Conservation (phyloP, 2,888 invertebrate species). For the Hyposoter dolosus region DNA sequence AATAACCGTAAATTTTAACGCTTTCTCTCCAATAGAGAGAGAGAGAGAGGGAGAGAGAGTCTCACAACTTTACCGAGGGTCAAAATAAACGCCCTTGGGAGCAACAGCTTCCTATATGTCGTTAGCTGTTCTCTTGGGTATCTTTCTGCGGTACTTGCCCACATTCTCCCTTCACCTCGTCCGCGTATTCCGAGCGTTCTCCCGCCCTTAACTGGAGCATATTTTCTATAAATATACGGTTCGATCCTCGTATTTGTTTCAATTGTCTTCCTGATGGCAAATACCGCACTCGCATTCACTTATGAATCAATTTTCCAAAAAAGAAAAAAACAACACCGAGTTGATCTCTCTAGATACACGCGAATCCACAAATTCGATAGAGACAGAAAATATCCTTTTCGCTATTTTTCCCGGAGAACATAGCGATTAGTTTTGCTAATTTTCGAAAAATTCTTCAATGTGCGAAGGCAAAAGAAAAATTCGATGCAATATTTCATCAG, state of each 20-base stretch:
- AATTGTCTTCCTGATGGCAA: background rate
- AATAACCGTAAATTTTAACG: conserved; percentile 73
- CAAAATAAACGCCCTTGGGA: conserved; percentile 62
- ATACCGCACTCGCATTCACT: background rate
- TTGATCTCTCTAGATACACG: too few relatives aligned
- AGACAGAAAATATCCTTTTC: too few relatives aligned
- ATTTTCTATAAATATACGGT: conserved; percentile 15
- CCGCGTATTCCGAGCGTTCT: background rate
- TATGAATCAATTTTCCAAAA: too few relatives aligned
- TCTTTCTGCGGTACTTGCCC: conserved; percentile 41
- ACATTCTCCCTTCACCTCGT: conserved; percentile 5
- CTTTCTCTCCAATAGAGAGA: conserved; percentile 40
- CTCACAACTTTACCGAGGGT: conserved; percentile 60
- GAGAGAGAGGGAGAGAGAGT: background rate
- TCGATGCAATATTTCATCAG: too few relatives aligned
- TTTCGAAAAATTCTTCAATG: too few relatives aligned
- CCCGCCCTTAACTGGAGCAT: conserved; percentile 8
- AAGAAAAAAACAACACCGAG: too few relatives aligned
- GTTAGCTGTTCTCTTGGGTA: conserved; percentile 44
- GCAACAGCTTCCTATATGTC: conserved; percentile 54
- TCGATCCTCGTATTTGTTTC: background rate
- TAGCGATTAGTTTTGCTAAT: too few relatives aligned
- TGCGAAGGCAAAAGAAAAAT: too few relatives aligned
- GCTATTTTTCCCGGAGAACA: too few relatives aligned
- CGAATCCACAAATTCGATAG: too few relatives aligned